These are phyloP conservation scores for Nesidiocoris tenuis DNA, from an alignment of 2,888 invertebrate genomes.

Conservation along the genomic window DNA sequence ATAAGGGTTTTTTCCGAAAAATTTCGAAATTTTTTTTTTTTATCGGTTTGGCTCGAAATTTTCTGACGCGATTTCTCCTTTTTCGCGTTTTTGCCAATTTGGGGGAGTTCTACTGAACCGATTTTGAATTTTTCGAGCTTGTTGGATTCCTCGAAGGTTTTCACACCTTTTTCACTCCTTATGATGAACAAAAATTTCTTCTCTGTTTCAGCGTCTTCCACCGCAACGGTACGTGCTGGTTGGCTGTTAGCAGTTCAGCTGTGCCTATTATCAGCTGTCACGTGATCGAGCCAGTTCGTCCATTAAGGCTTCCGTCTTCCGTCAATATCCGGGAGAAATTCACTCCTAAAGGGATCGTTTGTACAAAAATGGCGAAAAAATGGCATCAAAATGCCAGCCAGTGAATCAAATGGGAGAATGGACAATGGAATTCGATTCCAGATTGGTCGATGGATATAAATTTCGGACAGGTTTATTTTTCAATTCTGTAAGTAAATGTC, in stretches of 20 bases:
- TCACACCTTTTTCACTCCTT: too few species aligned
- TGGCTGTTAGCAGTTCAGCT: neutral
- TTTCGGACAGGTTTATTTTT: conserved; percentile 45
- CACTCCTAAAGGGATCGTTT: too few species aligned
- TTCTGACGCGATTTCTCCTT: too few species aligned
- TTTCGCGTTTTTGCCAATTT: too few species aligned
- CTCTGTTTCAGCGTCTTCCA: conserved; percentile 14
- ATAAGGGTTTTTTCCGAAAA: too few species aligned
- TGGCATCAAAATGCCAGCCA: neutral
- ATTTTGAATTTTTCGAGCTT: too few species aligned
- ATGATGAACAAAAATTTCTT: too few species aligned
- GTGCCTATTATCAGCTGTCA: conserved; percentile 4
- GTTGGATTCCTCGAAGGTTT: too few species aligned
- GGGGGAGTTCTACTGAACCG: too few species aligned
- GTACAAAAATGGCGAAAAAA: neutral
- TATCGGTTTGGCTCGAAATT: too few species aligned
- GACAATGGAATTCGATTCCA: conserved; percentile 20
- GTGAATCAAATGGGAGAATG: neutral
- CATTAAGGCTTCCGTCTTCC: neutral
- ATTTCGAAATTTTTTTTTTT: too few species aligned
- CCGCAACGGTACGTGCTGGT: neutral
- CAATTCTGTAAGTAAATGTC: conserved; percentile 30
- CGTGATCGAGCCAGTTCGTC: conserved; percentile 6
- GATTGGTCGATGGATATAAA: conserved; percentile 16
- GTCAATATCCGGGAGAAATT: neutral